Percentiles rank a stretch among this genome's conserved stretches.
phyloP scores from a whole-genome alignment of 2,888 invertebrate species.

The Aricia artaxerxes region DNA sequence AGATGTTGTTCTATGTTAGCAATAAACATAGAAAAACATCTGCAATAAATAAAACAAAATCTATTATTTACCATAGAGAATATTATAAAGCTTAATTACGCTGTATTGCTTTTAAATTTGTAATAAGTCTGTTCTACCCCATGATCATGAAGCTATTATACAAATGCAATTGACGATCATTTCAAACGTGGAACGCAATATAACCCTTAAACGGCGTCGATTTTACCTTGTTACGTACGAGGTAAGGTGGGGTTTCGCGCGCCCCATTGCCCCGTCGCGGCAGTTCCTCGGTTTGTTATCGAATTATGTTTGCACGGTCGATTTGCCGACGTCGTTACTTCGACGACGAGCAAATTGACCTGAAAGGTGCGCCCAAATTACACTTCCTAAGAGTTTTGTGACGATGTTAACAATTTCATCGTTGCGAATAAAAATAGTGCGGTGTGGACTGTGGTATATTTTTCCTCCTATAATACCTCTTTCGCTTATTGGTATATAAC shows the following conservation, averaged over 20 bases:
- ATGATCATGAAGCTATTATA: no score
- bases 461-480: no score
- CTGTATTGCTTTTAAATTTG: no score
- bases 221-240: neutral
- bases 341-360: constrained; percentile 22
- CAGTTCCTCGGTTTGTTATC: constrained; percentile 34
- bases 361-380: constrained; percentile 25
- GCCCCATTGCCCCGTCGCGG: constrained; percentile 25
- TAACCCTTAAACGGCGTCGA: neutral
- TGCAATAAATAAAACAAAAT: no score
- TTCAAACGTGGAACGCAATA: neutral
- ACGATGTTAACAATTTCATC: neutral
- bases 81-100: no score
- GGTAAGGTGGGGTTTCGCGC: constrained; percentile 6
- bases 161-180: neutral
- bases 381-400: neutral
- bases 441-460: no score
- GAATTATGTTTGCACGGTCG: constrained; percentile 33
- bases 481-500: no score
- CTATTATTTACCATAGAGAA: no score
- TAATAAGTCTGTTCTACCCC: no score
- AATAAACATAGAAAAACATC: no score
- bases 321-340: constrained; percentile 30
- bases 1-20: no score
- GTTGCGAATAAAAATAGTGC: neutral